phyloP scores from a whole-genome alignment of 1,140 invertebrate species.

The Venturia canescens region DNA sequence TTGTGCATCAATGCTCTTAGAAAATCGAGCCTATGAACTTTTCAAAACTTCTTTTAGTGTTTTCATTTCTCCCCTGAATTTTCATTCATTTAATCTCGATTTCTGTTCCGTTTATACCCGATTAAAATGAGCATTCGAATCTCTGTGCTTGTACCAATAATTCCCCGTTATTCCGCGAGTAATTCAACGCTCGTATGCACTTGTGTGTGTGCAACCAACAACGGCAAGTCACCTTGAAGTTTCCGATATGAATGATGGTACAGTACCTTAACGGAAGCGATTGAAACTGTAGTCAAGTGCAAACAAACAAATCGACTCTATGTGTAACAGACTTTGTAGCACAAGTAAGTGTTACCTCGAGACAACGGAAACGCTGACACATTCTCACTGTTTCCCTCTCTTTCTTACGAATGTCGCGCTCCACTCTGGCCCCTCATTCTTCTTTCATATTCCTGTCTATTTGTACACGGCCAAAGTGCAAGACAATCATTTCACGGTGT shows the following conservation, averaged over 20 bases:
- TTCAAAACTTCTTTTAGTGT: neutral
- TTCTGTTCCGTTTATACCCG: neutral
- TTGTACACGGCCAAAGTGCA: neutral
- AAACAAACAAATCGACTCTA: conserved; percentile 38
- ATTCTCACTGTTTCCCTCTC: neutral
- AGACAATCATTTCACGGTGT: conserved; percentile 19
- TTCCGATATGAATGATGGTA: neutral
- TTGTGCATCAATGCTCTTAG: too few species aligned
- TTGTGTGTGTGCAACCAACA: conserved; percentile 34
- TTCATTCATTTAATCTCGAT: neutral
- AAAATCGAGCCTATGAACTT: too few species aligned
- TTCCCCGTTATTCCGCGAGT: too few species aligned
- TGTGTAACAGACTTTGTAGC: conserved; percentile 39
- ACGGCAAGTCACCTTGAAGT: neutral
- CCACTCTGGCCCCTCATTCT: neutral
- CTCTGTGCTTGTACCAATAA: too few species aligned
- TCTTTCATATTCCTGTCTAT: neutral
- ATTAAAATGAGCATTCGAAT: too few species aligned
- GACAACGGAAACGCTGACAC: conserved; percentile 34
- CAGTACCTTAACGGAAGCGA: conserved; percentile 23
- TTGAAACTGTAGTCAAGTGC: conserved; percentile 41
- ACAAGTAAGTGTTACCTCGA: conserved; percentile 28
- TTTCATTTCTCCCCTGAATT: neutral
- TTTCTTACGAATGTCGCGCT: neutral
- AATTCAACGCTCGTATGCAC: neutral